These are phyloP conservation scores for Barnardius zonarius DNA, from an alignment of 2,113 vertebrate genomes.

Conservation along the genomic window DNA sequence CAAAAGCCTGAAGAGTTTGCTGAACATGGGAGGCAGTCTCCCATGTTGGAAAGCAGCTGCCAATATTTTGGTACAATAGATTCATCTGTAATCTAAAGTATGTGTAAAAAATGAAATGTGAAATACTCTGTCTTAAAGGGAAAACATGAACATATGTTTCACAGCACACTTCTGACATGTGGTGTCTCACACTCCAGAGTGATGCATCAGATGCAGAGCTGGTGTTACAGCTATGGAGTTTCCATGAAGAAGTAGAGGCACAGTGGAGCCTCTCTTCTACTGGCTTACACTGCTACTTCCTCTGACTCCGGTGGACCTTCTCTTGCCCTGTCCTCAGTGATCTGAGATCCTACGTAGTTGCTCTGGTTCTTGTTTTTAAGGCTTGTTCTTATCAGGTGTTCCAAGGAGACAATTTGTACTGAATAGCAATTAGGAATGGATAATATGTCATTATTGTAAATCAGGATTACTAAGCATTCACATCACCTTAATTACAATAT, in stretches of 20 bases:
- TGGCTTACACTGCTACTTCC: not conserved
- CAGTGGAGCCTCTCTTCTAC: not conserved
- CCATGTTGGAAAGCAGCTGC: conserved; percentile 35
- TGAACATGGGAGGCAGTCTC: conserved; percentile 11
- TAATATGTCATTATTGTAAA: not conserved
- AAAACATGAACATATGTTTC: conserved; percentile 35
- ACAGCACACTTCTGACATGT: conserved; percentile 63
- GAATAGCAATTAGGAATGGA: conserved; percentile 2
- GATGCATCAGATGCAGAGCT: not conserved
- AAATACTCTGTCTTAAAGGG: conserved; percentile 20
- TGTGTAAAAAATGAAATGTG: conserved; percentile 28
- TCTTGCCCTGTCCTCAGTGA: not conserved
- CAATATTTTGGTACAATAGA: conserved; percentile 65
- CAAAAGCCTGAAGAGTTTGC: not conserved
- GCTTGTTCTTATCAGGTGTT: not conserved
- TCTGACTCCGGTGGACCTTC: not conserved
- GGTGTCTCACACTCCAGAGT: conserved; percentile 30
- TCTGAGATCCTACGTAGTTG: not conserved
- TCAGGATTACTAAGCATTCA: not conserved
- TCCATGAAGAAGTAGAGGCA: not conserved
- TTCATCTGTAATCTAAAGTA: conserved; percentile 61
- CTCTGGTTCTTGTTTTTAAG: not conserved
- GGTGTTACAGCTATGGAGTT: not conserved
- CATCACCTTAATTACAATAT: not conserved
- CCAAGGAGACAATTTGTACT: not conserved